Base-by-base conservation (phyloP, 2,113 vertebrate species). In the Apodemus sylvaticus region DNA sequence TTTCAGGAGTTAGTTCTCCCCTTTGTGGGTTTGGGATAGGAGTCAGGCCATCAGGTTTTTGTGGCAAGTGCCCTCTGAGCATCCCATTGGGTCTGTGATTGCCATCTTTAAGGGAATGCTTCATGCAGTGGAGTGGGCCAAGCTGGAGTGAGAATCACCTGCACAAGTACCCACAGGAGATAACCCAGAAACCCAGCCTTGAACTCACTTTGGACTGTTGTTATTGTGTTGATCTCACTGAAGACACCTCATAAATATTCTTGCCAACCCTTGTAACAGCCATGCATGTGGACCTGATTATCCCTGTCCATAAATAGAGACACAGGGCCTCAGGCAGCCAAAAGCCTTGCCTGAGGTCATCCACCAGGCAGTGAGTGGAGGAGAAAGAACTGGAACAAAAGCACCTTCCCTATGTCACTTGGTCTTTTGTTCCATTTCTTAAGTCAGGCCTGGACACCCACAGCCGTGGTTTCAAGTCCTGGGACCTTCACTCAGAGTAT, bases 391-490 rank as follows among this genome's bases (percentile, higher is more conserved):
- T 36, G 36, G 14, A 62, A 22, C 4, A 9, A 48, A n/a, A 62
- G 19, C 5, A 1, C 8, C 39, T 13, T 7, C 4, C 5, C 17
- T 45, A 8, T 4, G 9, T 19, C 17, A 1, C 2, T 2, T 19
- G 1, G n/a, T 13, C 31, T 93, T 77, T 60, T 53, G 66, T 19
- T 53, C 45, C 51, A n/a, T 4, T n/a, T 58, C 62, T 3, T 22
- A 48, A 39, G 34, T 68, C 11, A 60, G 62, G 14, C 26, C 6
- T 26, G 51, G 70, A 39, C 78, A 51, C 20, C 62, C 4, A 0
- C 5, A 34, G 68, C 53, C 13, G 19, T 16, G n/a, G 66, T 62
- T 31, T 2, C 24, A 10, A 45, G 45, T 48, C 45, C 20, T 36
- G 86, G 53, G 16, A 48, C 8, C 90, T 92, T 45, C 34, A 26